Evolutionary conservation across 2,113 vertebrate genomes (phyloP), one percentile per base, ranked within the genome.

Genomic region (Donacobius atricapilla): DNA sequence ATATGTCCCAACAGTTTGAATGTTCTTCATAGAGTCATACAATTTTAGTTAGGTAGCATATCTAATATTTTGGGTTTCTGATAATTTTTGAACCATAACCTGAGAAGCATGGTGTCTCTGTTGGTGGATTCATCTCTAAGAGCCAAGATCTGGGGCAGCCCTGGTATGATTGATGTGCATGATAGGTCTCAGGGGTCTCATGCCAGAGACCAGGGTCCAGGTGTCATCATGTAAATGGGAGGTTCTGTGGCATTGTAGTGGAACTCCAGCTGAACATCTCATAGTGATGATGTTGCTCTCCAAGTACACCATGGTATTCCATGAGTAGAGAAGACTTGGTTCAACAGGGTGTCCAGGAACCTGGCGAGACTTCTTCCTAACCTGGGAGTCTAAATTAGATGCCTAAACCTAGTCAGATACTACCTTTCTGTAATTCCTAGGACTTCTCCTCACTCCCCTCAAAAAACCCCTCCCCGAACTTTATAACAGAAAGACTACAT

Each of bases 31-130:
- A 9, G 11, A 64, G 31, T 60, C 48, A 79, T 20, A 45, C 6
- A 58, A 48, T 11, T 60, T 78, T 30, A 65, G 13, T 44, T 22
- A 47, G 75, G 7, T 2, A 90, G 8, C 12, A 47, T 11, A 20
- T 1, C 2, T 30, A 3, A 56, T 79, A 71, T 81, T 79, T 63
- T 35, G 6, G n/a, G 18, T 48, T 89, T 81, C n/a, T 57, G 31
- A 25, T 16, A 13, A 27, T 20, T 66, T 92, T 58, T 28, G 56
- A 58, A 16, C 8, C 31, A 21, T 1, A 3, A 24, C 9, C 6
- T 42, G 23, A 64, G 18, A 5, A 72, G 0, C 4, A 17, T 1
- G 1, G 2, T 76, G 20, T 28, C 20, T 10, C 0, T 54, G 22
- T 16, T 6, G 17, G 10, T 25, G 9, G 14, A 64, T 60, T 75